Percentiles rank a stretch among this genome's conserved stretches.
phyloP scores from a whole-genome alignment of 2,113 vertebrate species.

The Rousettus leschenaultii region DNA sequence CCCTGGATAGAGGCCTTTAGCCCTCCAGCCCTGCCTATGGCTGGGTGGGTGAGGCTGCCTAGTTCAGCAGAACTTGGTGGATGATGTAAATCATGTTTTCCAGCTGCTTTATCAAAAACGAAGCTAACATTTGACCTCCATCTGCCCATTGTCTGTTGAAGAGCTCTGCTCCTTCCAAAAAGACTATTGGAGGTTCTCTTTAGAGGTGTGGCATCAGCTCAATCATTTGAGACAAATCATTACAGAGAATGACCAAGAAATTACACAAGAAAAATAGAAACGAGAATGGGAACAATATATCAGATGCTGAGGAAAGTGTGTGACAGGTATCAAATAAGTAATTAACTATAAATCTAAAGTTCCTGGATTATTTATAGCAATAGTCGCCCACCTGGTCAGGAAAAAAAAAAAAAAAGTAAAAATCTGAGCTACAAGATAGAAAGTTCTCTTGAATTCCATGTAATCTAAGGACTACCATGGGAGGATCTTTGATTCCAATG shows the following conservation, averaged over 20 bases:
- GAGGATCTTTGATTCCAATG: neutral
- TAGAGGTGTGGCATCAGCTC: neutral
- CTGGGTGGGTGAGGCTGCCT: neutral
- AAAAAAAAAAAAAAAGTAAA: neutral
- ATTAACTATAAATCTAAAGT: neutral
- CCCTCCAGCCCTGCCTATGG: no score
- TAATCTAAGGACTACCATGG: neutral
- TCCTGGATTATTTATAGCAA: neutral
- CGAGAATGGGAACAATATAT: neutral
- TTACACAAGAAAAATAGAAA: neutral
- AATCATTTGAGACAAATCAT: neutral
- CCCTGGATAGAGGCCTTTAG: no score
- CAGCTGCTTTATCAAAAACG: neutral
- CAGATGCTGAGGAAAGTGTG: neutral
- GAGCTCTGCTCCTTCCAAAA: neutral
- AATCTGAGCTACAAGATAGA: neutral
- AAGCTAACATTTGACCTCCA: neutral
- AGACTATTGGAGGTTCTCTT: neutral
- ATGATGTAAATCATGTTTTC: neutral
- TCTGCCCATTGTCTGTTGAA: neutral
- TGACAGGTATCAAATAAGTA: neutral
- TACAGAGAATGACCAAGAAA: neutral
- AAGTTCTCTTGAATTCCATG: neutral
- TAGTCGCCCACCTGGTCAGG: neutral
- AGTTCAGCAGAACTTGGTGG: neutral